Conservation (phyloP, 2,113 vertebrate genomes). For the Pipa parva region DNA sequence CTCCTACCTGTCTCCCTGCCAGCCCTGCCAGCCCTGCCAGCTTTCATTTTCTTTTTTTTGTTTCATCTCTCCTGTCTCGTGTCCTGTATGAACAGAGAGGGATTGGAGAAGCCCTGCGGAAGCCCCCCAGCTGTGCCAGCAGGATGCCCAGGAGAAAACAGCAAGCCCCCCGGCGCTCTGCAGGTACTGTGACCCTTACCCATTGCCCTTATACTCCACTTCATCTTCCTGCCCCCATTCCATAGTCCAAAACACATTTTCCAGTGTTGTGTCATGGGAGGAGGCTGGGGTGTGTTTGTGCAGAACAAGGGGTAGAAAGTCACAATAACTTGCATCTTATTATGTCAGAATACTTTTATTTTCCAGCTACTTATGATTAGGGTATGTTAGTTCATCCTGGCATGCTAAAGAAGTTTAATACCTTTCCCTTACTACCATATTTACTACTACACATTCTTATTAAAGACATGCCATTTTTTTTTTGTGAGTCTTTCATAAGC, state of each 20-base stretch:
- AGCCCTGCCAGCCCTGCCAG: conserved; percentile 49
- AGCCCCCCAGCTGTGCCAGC: conserved; percentile 70
- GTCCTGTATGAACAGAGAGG: conserved; percentile 77
- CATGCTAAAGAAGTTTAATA: too few relatives aligned
- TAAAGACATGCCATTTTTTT: too few relatives aligned
- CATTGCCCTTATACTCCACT: conserved; percentile 14
- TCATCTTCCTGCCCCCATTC: conserved; percentile 11
- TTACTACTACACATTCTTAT: too few relatives aligned
- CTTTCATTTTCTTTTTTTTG: conserved; percentile 29
- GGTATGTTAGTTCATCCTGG: too few relatives aligned
- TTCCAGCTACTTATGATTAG: too few relatives aligned
- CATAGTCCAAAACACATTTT: conserved; percentile 32
- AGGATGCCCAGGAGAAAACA: conserved; percentile 94
- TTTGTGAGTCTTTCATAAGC: too few relatives aligned
- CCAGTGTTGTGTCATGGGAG: conserved; percentile 42
- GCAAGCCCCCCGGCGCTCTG: conserved; percentile 88
- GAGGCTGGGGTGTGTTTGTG: conserved; percentile 22
- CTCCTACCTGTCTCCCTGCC: conserved; percentile 51
- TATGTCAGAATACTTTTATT: too few relatives aligned
- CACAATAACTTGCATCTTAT: too few relatives aligned
- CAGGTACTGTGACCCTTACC: conserved; percentile 62
- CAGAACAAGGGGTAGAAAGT: too few relatives aligned
- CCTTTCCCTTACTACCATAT: too few relatives aligned
- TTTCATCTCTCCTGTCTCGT: conserved; percentile 45
- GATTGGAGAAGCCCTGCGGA: conserved; percentile 68